These are phyloP conservation scores for Drosophila sulfurigaster DNA, from an alignment of 1,140 invertebrate species.

Conservation along the genomic window DNA sequence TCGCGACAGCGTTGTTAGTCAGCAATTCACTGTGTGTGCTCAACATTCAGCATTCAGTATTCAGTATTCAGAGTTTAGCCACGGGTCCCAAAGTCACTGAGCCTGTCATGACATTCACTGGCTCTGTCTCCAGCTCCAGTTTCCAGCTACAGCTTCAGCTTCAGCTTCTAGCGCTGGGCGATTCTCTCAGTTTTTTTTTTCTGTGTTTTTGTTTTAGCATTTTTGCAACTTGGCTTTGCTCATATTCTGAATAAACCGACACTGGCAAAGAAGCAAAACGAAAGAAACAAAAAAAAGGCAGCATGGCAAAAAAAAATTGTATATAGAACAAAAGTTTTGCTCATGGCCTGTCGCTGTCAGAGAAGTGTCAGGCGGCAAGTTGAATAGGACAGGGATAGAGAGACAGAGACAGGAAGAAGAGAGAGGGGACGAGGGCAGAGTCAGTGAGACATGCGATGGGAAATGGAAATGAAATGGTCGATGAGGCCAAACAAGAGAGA, in stretches of 20 bases:
- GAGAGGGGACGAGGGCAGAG: conserved; percentile 29
- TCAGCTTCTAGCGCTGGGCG: conserved; percentile 8
- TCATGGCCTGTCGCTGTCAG: conserved; percentile 77
- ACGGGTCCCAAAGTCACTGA: conserved; percentile 76
- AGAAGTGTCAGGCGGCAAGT: conserved; percentile 84
- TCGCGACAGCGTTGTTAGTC: conserved; percentile 82
- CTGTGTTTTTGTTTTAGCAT: conserved; percentile 74
- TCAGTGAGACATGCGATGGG: conserved; percentile 46
- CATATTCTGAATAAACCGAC: conserved; percentile 54
- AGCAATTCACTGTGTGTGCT: conserved; percentile 71
- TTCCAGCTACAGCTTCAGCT: not conserved
- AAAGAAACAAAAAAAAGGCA: not conserved
- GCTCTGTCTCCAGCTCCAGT: conserved; percentile 6
- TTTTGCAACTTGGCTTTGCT: conserved; percentile 63
- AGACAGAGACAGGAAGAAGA: conserved; percentile 17
- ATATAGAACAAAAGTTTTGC: conserved; percentile 83
- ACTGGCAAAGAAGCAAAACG: conserved; percentile 20
- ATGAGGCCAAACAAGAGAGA: not conserved
- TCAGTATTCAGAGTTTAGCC: conserved; percentile 9
- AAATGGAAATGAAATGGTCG: conserved; percentile 44
- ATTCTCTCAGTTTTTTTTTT: conserved; percentile 33
- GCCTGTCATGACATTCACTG: conserved; percentile 80
- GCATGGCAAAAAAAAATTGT: conserved; percentile 8
- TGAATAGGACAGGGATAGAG: conserved; percentile 66
- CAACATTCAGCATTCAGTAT: not conserved